These are phyloP conservation scores for Pangasius mekongensis DNA, from an alignment of 2,797 vertebrate genomes.

Conservation along the genomic window DNA sequence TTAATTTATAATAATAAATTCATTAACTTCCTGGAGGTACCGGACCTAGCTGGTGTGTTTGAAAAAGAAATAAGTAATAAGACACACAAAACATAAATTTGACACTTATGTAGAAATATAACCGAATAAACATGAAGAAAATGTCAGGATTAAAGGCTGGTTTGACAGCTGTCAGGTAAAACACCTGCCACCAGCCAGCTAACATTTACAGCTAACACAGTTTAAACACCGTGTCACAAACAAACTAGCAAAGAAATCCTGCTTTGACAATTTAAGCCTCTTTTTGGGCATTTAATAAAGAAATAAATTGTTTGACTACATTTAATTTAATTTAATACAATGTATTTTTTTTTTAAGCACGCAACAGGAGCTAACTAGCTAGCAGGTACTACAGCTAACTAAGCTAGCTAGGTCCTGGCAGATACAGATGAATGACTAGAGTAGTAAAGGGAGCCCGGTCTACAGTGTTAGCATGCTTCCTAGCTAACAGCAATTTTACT, in stretches of 20 bases:
- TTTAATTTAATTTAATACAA: too few species aligned
- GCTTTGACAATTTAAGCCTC: background rate
- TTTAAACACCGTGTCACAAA: too few species aligned
- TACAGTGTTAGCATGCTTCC: background rate
- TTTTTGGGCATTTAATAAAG: background rate
- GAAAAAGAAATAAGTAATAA: background rate
- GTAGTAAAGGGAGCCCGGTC: background rate
- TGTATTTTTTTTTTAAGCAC: background rate
- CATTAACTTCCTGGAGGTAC: background rate
- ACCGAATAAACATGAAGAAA: background rate
- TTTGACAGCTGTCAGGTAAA: constrained; percentile 38
- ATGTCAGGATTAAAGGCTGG: background rate
- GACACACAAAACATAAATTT: background rate
- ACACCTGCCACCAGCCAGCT: background rate
- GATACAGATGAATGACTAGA: background rate
- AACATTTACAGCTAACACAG: background rate
- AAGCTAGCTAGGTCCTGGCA: background rate
- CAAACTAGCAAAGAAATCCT: background rate
- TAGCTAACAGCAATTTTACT: background rate
- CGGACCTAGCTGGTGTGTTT: background rate
- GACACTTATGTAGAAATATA: background rate
- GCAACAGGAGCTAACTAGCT: background rate
- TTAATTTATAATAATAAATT: background rate
- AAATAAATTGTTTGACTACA: background rate
- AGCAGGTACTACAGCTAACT: background rate